Evolutionary conservation across 2,888 invertebrate species (phyloP).

Genomic region (Entomobrya multifasciata): DNA sequence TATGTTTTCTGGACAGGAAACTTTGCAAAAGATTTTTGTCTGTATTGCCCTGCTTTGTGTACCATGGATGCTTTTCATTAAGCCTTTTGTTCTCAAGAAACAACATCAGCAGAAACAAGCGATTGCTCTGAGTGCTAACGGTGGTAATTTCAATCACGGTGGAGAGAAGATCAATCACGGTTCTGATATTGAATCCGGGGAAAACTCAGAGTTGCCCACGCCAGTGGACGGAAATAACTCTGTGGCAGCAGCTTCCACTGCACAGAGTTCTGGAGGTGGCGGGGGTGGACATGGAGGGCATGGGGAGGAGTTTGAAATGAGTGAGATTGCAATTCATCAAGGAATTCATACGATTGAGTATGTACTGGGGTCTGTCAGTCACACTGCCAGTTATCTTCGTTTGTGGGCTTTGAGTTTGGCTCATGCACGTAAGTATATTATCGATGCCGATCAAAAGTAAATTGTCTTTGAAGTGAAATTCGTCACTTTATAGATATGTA

Average conservation of each 20-base stretch:
- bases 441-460: too few species aligned
- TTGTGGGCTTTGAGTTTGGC: constrained; percentile 99
- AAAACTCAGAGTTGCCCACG: constrained; percentile 82
- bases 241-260: constrained; percentile 12
- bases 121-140: too few species aligned
- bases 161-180: constrained; percentile 56
- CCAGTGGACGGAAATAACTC: constrained; percentile 68
- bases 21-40: constrained; percentile 91
- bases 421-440: constrained; percentile 92
- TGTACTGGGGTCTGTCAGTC: constrained; percentile 98
- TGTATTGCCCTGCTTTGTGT: constrained; percentile 92
- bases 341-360: constrained; percentile 99
- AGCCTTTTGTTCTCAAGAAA: constrained; percentile 92
- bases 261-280: constrained; percentile 61
- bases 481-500: too few species aligned
- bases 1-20: constrained; percentile 84
- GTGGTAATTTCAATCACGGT: too few species aligned
- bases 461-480: too few species aligned
- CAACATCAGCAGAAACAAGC: constrained; percentile 26
- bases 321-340: constrained; percentile 84
- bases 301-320: constrained; percentile 86
- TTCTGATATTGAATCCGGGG: constrained; percentile 51
- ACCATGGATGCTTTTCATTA: constrained; percentile 96
- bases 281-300: constrained; percentile 80
- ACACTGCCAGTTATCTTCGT: constrained; percentile 99